These are phyloP conservation scores for Neoniphon sammara DNA, from an alignment of 2,797 vertebrate species.

Conservation along the genomic window DNA sequence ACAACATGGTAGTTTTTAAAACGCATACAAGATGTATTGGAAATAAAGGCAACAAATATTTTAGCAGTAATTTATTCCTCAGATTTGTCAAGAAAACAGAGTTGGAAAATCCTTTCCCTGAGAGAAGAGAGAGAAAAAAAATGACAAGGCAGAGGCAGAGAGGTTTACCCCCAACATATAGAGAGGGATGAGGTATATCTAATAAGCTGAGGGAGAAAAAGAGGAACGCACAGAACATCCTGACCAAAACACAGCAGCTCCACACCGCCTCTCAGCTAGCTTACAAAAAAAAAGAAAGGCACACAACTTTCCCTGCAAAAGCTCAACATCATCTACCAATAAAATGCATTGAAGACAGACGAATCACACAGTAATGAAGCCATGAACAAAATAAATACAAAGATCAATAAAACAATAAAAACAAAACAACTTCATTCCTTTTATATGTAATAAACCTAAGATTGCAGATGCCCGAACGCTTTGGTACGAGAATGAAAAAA, in stretches of 20 bases:
- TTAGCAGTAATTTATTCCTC: slow-evolving; percentile 52
- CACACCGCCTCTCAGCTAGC: background rate
- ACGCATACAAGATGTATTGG: slow-evolving; percentile 46
- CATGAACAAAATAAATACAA: slow-evolving; percentile 1
- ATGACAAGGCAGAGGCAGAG: slow-evolving; percentile 25
- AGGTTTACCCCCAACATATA: slow-evolving; percentile 27
- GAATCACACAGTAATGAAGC: background rate
- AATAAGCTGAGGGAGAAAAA: background rate
- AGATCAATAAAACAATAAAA: background rate
- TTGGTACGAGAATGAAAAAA: background rate
- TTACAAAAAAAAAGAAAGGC: background rate
- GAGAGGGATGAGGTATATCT: slow-evolving; percentile 54
- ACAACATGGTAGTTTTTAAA: background rate
- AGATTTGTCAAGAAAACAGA: slow-evolving; percentile 52
- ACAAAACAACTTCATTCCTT: background rate
- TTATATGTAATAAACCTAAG: background rate
- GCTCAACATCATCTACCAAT: background rate
- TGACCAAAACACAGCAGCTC: background rate
- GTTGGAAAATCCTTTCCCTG: slow-evolving; percentile 52
- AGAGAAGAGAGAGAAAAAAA: slow-evolving; percentile 61
- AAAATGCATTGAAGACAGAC: background rate
- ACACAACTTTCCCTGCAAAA: background rate
- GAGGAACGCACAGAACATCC: background rate
- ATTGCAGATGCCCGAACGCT: slow-evolving; percentile 13
- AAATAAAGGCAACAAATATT: slow-evolving; percentile 15